Evolutionary conservation across 1,140 invertebrate species (phyloP).

Genomic region (Galleria mellonella): DNA sequence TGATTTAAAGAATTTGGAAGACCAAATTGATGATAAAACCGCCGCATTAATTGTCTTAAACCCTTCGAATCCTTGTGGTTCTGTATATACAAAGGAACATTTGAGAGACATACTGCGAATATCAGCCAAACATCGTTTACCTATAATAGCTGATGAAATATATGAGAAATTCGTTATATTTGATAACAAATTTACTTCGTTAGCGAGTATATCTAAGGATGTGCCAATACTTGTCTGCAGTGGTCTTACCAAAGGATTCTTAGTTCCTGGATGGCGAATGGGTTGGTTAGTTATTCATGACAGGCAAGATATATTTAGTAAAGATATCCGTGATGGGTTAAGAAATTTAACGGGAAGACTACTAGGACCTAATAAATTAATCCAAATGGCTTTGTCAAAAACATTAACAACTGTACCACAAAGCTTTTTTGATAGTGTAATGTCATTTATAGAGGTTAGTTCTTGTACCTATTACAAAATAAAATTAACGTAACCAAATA

Average conservation of each 20-base stretch:
- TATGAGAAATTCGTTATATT: constrained; percentile 94
- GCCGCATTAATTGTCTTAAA: constrained; percentile 96
- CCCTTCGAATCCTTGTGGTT: constrained; percentile 98
- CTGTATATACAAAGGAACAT: constrained; percentile 90
- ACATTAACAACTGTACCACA: constrained; percentile 91
- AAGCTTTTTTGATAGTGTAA: constrained; percentile 86
- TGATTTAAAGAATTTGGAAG: constrained; percentile 91
- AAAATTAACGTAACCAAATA: too few relatives aligned
- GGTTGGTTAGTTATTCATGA: constrained; percentile 98
- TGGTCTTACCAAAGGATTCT: constrained; percentile 94
- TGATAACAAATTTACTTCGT: constrained; percentile 85
- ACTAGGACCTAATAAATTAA: constrained; percentile 91
- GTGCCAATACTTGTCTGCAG: constrained; percentile 96
- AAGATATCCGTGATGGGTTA: constrained; percentile 82
- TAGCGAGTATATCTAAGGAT: constrained; percentile 87
- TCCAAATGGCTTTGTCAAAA: constrained; percentile 92
- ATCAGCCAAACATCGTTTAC: constrained; percentile 87
- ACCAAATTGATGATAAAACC: constrained; percentile 92
- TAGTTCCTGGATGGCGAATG: constrained; percentile 97
- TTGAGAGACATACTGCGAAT: constrained; percentile 86
- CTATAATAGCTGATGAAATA: constrained; percentile 97
- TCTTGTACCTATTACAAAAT: not conserved
- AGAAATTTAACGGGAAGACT: constrained; percentile 87
- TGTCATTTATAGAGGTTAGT: constrained; percentile 85
- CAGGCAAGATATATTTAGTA: constrained; percentile 80